Base-by-base conservation (phyloP, 2,888 invertebrate genomes). In the Piscicola geometra region DNA sequence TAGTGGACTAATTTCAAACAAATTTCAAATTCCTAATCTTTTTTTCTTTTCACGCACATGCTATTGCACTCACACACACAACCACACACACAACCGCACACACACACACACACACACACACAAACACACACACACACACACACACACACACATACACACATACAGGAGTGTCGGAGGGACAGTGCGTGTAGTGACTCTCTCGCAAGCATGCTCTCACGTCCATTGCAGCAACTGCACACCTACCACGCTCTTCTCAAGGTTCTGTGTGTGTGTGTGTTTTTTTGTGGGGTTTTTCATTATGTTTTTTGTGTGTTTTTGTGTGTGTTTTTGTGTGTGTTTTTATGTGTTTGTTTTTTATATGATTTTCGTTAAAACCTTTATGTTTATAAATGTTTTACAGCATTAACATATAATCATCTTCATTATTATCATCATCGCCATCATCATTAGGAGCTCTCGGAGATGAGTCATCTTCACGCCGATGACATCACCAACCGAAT, bases 151-250 rank as follows among this genome's bases (percentile, higher is more conserved):
- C 9, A 5, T 41, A 15, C 41, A 41, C 41, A 41, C 41, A 5
- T 15, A 41, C 41, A 52, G 73, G 56, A 67, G n/a, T 73, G 73
- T 30, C 35, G 36, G 41, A 32, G 52, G 30, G 35, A 41, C 15
- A 30, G 33, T 73, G 73, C 21, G 2, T 60, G 35, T 9, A 73
- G 64, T 18, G 64, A 73, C 3, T 35, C 64, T 1, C 32, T 73
- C 0, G 36, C 33, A 12, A 25, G 21, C 21, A 25, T 73, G 60
- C 41, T 73, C 25, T 30, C n/a, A 25, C 47, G 52, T 35, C 73
- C 73, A 15, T 18, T 73, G 56, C 73, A 73, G 33, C 73, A 73
- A 64, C 64, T 73, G n/a, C 73, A 56, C 25, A 73, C 52, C 64
- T 73, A 73, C 28, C n/a, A 73, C 36, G 56, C 32, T n/a, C 32